Evolutionary conservation across 2,797 vertebrate species (phyloP).

Genomic region (Columba guinea): DNA sequence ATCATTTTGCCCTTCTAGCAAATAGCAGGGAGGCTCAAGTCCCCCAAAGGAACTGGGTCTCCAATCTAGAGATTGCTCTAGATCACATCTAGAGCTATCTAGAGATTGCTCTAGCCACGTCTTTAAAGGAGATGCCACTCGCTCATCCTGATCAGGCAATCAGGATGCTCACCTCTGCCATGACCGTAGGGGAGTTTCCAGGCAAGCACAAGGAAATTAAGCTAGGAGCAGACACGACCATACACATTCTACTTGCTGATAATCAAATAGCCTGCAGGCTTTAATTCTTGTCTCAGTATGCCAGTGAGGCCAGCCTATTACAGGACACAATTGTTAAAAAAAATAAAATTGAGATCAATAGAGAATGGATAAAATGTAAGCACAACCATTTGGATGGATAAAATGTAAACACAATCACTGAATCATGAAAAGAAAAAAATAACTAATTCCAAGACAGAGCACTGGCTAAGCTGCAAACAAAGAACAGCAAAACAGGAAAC

Average conservation of each 20-base stretch:
- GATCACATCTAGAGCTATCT: too few relatives aligned
- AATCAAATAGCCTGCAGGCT: not conserved
- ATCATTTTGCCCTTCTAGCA: not conserved
- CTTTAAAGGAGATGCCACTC: not conserved
- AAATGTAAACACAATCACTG: not conserved
- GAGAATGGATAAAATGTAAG: not conserved
- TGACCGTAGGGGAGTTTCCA: not conserved
- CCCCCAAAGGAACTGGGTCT: not conserved
- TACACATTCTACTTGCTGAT: not conserved
- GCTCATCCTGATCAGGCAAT: not conserved
- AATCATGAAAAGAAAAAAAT: not conserved
- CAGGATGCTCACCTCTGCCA: not conserved
- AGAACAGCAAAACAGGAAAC: not conserved
- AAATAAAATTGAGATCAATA: not conserved
- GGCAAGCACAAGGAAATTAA: not conserved
- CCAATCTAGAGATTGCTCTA: not conserved
- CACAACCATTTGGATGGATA: not conserved
- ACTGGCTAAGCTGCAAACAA: not conserved
- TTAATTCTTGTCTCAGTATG: conserved; percentile 8
- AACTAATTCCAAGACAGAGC: not conserved
- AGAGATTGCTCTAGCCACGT: too few relatives aligned
- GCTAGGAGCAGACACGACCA: not conserved
- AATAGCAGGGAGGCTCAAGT: not conserved
- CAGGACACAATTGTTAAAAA: not conserved
- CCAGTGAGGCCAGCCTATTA: not conserved